Base-by-base conservation (phyloP, 2,888 invertebrate species). In the Nowickia ferox region DNA sequence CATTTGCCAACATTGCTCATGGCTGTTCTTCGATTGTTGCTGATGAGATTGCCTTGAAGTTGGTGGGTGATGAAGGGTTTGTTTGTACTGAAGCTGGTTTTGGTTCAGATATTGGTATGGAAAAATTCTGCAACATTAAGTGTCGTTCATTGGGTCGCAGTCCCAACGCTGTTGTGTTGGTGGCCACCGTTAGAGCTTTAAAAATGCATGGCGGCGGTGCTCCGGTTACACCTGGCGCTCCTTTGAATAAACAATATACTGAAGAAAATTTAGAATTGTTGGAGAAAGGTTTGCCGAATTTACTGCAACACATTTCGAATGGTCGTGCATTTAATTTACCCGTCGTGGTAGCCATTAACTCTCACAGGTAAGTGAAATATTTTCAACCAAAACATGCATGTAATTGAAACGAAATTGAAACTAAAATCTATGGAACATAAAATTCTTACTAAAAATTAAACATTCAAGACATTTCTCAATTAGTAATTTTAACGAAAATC, bases 171-270 rank as follows among this genome's bases (percentile, higher is more conserved):
- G 96, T 97, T 13, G 98, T 99, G 0, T 93, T 99, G 59, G 99
- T 99, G 53, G 95, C 97, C 1, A 98, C 99, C 0, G 95, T 99
- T 22, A 94, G 99, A 86, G 99, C 99, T 19, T 94, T 99, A 76
- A 99, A 99, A 94, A 98, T 99, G 98, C 99, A 99, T 93, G 99
- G 99, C 42, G 99, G 99, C 65, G 99, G 99, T 0, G 98, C 98
- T 0, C 91, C 96, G 0, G 98, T 99, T 11, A 94, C 95, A 0
- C 95, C 97, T 2, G 98, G 98, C 2, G 93, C 95, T n/a, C 96
- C 97, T 0, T 94, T 99, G 1, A 95, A 97, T 86, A 94, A 95
- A 57, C 97, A 96, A 89, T 99, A 99, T 90, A 93, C 95, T 0
- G 94, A 97, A 94, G 97, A 97, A 93, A 98, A 99, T 92, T 91